Percentiles rank a stretch among this genome's conserved stretches.
Evolutionary conservation across 2,888 invertebrate species (phyloP).

Genomic region (Sycophila texana): DNA sequence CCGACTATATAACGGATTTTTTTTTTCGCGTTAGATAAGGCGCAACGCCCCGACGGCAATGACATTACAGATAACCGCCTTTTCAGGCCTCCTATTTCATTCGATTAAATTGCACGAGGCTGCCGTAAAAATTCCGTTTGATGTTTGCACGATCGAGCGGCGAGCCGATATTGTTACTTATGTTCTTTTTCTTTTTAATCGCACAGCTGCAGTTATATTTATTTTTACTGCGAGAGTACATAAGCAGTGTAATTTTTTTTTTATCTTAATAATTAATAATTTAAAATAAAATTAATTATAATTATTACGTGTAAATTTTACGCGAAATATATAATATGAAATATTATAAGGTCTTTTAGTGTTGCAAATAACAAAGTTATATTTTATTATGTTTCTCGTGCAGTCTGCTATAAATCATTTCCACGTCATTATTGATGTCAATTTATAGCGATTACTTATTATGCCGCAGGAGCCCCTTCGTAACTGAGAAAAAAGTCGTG

Average conservation of each 20-base stretch:
- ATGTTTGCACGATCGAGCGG: not conserved
- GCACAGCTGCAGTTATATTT: too few relatives aligned
- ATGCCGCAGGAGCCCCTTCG: too few relatives aligned
- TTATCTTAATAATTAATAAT: not conserved
- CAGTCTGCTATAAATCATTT: too few relatives aligned
- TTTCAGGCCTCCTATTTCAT: not conserved
- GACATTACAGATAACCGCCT: conserved; percentile 11
- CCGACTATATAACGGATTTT: not conserved
- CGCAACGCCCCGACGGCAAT: not conserved
- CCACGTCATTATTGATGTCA: too few relatives aligned
- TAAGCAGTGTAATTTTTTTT: not conserved
- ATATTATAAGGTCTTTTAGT: too few relatives aligned
- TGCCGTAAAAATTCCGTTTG: not conserved
- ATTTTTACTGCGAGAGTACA: not conserved
- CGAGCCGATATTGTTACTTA: not conserved
- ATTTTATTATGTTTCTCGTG: not conserved
- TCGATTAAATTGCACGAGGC: not conserved
- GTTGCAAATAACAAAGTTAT: not conserved
- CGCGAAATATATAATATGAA: too few relatives aligned
- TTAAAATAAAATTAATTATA: too few relatives aligned
- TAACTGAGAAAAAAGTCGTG: too few relatives aligned
- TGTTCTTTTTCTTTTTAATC: too few relatives aligned
- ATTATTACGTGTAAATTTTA: too few relatives aligned
- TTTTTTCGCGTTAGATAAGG: conserved; percentile 21
- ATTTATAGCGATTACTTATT: too few relatives aligned